Percentiles rank a stretch among this genome's conserved stretches.
phyloP scores from a whole-genome alignment of 2,113 vertebrate species.

The Vireo altiloquus region DNA sequence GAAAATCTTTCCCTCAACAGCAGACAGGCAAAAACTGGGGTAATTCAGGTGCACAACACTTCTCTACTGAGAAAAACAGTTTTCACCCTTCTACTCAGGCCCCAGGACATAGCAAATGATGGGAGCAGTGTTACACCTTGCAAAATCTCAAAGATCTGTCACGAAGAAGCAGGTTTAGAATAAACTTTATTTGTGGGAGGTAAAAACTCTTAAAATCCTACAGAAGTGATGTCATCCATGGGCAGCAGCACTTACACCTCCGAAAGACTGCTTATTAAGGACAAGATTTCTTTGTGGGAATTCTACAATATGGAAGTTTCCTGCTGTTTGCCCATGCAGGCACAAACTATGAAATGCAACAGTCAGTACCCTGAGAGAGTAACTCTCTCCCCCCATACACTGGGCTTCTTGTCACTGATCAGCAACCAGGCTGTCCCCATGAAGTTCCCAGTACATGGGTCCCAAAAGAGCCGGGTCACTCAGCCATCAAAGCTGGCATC shows the following conservation, averaged over 20 bases:
- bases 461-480: neutral
- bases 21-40: neutral
- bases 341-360: neutral
- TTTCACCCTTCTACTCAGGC: neutral
- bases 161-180: neutral
- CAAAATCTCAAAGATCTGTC: neutral
- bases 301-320: neutral
- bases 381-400: neutral
- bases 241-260: neutral
- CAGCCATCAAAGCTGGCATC: neutral
- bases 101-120: fast-evolving
- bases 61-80: neutral
- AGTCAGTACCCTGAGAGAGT: neutral
- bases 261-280: neutral
- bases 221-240: neutral
- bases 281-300: neutral
- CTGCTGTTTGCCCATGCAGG: neutral
- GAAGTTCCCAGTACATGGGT: neutral
- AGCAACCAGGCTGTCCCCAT: neutral
- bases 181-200: neutral
- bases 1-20: neutral
- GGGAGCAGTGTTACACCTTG: neutral
- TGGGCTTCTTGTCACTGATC: neutral
- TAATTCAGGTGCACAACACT: neutral
- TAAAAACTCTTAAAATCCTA: neutral